Conservation (phyloP, 2,797 vertebrate genomes). For the Melanotaenia parkinsoni region DNA sequence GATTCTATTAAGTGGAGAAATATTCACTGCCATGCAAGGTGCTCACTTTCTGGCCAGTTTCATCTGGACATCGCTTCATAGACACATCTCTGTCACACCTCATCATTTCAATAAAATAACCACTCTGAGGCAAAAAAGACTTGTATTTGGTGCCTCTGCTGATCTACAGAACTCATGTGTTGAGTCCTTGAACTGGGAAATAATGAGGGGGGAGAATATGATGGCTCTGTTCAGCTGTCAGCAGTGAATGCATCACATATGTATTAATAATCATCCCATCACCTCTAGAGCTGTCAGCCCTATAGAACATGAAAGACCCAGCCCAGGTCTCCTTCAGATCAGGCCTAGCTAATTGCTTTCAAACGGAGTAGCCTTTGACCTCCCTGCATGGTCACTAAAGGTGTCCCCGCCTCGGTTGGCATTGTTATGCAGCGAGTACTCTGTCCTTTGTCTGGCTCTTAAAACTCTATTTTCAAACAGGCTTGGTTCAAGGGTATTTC, state of each 20-base stretch:
- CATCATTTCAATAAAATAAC: conserved; percentile 15
- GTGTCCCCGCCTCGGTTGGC: conserved; percentile 50
- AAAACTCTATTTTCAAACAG: conserved; percentile 66
- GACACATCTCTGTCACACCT: conserved; percentile 17
- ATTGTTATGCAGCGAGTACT: conserved; percentile 70
- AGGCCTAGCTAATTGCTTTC: conserved; percentile 76
- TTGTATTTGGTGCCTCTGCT: conserved; percentile 45
- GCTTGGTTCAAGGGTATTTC: conserved; percentile 61
- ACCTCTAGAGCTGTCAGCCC: conserved; percentile 65
- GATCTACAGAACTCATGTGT: conserved; percentile 45
- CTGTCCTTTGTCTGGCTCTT: conserved; percentile 54
- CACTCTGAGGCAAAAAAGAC: conserved; percentile 29
- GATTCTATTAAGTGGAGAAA: conserved; percentile 41
- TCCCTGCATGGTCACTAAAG: conserved; percentile 59
- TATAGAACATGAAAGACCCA: conserved; percentile 66
- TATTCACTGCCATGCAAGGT: conserved; percentile 33
- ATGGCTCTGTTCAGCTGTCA: conserved; percentile 65
- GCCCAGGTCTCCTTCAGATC: conserved; percentile 61
- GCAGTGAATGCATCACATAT: conserved; percentile 54
- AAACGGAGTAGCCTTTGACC: conserved; percentile 71
- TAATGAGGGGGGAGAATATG: conserved; percentile 64
- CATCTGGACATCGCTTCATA: conserved; percentile 6
- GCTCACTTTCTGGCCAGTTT: conserved; percentile 28
- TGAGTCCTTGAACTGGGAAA: conserved; percentile 63
- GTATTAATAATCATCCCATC: conserved; percentile 74